Evolutionary conservation across 2,797 vertebrate species (phyloP), one percentile per base, ranked within the genome.

Genomic region (Poeciliopsis presidionis): DNA sequence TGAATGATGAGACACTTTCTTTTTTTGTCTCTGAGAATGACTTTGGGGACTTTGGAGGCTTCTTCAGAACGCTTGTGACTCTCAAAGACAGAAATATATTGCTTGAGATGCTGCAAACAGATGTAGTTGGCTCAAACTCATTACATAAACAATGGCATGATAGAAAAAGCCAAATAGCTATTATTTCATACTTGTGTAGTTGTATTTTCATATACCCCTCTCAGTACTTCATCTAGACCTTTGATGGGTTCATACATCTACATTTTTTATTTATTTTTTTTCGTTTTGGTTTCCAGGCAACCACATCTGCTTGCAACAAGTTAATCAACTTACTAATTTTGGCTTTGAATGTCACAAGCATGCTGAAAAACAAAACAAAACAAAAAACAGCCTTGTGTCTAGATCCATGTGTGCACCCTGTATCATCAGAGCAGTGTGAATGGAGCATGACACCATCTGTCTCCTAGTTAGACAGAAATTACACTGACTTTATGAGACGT

Each of bases 401-500:
- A 70, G 63, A 30, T 87, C 72, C 47, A 12, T 65, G 63, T 59
- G 77, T 63, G 77, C 73, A 55, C 80, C 71, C 78, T 86, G 86
- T 85, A 84, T 91, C 85, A 89, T 92, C 84, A 84, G 84, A 87
- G 86, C 84, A 76, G 83, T 88, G 84, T 88, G 88, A 93, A 91
- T 85, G 84, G 75, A 89, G 90, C 88, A 53, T 91, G 87, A 91
- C 90, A 88, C 91, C 93, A 92, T 93, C 92, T 93, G 93, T 91
- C 92, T 91, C 87, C 87, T 89, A 86, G 84, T 92, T 93, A 89
- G 90, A 93, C 86, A 85, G 90, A 89, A 90, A 90, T 92, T 92
- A 90, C 83, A 79, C 89, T 79, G 87, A 90, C 89, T 91, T 93
- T 92, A 94, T 93, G 93, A 92, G 89, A 88, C 89, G 91, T 92